Percentiles rank a stretch among this genome's conserved stretches.
These are phyloP conservation scores for Maconellicoccus hirsutus DNA, from an alignment of 1,140 invertebrate species.

Conservation along the genomic window DNA sequence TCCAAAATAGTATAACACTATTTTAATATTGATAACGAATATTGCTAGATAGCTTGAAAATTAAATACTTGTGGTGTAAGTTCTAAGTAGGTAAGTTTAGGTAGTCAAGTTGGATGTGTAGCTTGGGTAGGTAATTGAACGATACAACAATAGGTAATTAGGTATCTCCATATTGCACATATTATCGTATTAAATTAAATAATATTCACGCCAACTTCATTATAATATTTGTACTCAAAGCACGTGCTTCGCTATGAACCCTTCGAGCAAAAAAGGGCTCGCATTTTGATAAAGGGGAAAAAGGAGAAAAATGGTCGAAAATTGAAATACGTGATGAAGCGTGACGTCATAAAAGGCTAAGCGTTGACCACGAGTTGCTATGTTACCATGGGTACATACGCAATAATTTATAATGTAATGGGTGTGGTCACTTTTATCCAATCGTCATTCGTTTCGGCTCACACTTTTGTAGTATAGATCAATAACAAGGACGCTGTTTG, in stretches of 20 bases:
- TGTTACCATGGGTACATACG: conserved; percentile 14
- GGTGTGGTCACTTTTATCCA: conserved; percentile 20
- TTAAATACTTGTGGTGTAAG: too few species aligned
- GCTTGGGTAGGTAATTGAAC: too few species aligned
- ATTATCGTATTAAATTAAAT: too few species aligned
- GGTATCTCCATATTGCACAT: too few species aligned
- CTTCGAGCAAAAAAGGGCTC: background rate
- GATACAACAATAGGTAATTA: too few species aligned
- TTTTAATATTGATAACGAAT: too few species aligned
- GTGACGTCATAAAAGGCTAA: conserved; percentile 18
- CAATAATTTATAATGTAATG: conserved; percentile 12
- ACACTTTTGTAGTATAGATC: conserved; percentile 11
- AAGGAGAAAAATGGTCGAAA: conserved; percentile 11
- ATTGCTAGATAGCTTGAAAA: too few species aligned
- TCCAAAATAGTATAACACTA: too few species aligned
- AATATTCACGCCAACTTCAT: background rate
- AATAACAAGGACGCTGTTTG: conserved; percentile 1
- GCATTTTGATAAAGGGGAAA: background rate
- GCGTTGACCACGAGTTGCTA: conserved; percentile 19
- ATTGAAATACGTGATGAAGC: conserved; percentile 1
- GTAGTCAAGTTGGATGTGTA: too few species aligned
- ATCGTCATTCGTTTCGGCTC: background rate
- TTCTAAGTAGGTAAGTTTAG: too few species aligned
- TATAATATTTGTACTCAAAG: background rate
- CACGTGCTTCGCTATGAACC: background rate